Percentiles rank a stretch among this genome's conserved stretches.
Conservation (phyloP, 2,888 invertebrate genomes). For the Apodemia hepburni region DNA sequence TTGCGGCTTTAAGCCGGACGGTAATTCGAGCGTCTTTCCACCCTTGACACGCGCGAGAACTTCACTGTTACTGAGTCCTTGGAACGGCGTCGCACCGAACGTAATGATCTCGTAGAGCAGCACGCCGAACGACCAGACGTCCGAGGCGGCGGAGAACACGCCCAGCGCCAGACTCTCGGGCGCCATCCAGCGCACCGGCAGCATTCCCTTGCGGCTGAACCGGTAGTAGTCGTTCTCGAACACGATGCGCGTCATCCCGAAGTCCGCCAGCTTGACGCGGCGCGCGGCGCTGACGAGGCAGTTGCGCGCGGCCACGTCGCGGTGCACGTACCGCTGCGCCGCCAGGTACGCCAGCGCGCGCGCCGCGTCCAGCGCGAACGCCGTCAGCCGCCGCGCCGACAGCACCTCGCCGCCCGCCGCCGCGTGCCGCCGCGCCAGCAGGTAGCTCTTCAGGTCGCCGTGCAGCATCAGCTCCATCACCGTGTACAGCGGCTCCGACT, state of each 20-base stretch:
- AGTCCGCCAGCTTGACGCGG: constrained; percentile 90
- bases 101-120: constrained; percentile 93
- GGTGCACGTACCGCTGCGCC: constrained; percentile 92
- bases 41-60: constrained; percentile 90
- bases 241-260: constrained; percentile 95
- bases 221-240: constrained; percentile 94
- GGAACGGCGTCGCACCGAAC: constrained; percentile 95
- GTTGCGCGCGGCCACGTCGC: constrained; percentile 91
- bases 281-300: constrained; percentile 88
- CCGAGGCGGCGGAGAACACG: constrained; percentile 91
- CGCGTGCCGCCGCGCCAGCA: constrained; percentile 91
- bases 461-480: constrained; percentile 97
- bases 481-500: constrained; percentile 92
- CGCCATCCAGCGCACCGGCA: constrained; percentile 96
- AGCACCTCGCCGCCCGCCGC: constrained; percentile 87
- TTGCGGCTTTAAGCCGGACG: constrained; percentile 88
- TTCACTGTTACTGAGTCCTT: constrained; percentile 91
- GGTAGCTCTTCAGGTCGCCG: constrained; percentile 94
- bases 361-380: constrained; percentile 94
- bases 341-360: constrained; percentile 92
- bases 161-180: constrained; percentile 92
- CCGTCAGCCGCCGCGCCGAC: constrained; percentile 88
- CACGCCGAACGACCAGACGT: constrained; percentile 95
- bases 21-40: constrained; percentile 87
- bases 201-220: constrained; percentile 92